Percentiles rank a stretch among this genome's conserved stretches.
phyloP scores from a whole-genome alignment of 1,140 invertebrate genomes.

The Carcinoscorpius rotundicauda region DNA sequence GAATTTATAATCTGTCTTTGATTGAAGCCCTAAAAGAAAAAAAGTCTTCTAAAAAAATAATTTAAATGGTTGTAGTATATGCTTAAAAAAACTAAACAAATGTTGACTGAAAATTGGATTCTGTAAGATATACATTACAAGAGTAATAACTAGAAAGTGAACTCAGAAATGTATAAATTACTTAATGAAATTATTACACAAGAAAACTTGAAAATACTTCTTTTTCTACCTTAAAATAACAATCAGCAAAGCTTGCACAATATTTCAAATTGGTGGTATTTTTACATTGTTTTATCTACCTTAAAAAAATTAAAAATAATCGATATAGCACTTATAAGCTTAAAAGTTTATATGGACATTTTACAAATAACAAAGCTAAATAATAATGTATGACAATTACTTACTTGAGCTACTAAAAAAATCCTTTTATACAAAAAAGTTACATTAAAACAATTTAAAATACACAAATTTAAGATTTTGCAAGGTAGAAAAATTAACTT shows the following conservation, averaged over 20 bases:
- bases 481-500: neutral
- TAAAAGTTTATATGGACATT: too few relatives aligned
- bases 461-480: slow-evolving; percentile 1
- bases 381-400: neutral
- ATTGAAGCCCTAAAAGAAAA: slow-evolving; percentile 19
- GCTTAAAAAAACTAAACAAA: neutral
- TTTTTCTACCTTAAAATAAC: too few relatives aligned
- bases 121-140: neutral
- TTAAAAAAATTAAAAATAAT: too few relatives aligned
- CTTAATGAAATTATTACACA: neutral
- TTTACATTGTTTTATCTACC: too few relatives aligned
- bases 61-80: neutral
- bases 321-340: too few relatives aligned
- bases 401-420: neutral
- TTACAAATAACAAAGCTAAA: too few relatives aligned
- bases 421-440: neutral
- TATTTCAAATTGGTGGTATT: too few relatives aligned
- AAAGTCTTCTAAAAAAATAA: neutral
- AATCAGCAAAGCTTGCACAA: too few relatives aligned
- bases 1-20: slow-evolving; percentile 24
- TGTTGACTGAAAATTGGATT: neutral
- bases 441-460: neutral
- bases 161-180: neutral
- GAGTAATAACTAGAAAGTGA: neutral
- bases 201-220: neutral